phyloP scores from a whole-genome alignment of 1,140 invertebrate species.

The Dendrolimus punctatus region DNA sequence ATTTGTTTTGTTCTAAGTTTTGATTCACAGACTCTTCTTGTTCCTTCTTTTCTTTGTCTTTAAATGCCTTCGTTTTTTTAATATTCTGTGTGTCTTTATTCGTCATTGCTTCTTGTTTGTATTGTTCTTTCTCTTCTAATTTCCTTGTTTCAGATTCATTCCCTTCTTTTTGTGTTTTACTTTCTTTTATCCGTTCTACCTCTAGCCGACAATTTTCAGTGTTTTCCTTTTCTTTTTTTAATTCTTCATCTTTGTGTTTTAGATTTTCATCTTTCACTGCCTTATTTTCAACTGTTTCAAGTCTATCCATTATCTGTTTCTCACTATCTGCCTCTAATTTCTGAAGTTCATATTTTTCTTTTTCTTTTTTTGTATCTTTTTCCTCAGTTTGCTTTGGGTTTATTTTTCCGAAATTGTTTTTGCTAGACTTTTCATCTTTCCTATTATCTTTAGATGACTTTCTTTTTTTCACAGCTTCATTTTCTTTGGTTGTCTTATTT shows the following conservation, averaged over 20 bases:
- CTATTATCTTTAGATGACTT: no score
- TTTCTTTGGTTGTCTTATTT: conserved; percentile 10
- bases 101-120: background rate
- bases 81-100: no score
- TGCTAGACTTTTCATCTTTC: no score
- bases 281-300: conserved; percentile 16
- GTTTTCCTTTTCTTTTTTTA: conserved; percentile 17
- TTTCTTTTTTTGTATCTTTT: conserved; percentile 11
- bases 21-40: no score
- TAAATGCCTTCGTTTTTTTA: background rate
- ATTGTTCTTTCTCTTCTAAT: background rate
- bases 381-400: conserved; percentile 15
- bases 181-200: conserved; percentile 15
- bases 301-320: conserved; percentile 17
- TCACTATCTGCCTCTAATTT: conserved; percentile 10
- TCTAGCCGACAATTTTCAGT: conserved; percentile 15
- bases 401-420: conserved; percentile 8
- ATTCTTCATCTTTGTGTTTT: conserved; percentile 17
- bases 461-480: conserved; percentile 9
- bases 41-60: background rate
- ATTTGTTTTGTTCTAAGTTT: no score
- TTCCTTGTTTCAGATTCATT: conserved; percentile 17
- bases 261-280: conserved; percentile 20
- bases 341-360: conserved; percentile 17
- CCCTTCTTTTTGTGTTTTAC: conserved; percentile 18